phyloP scores from a whole-genome alignment of 2,113 vertebrate species.

The Casuarius casuarius region DNA sequence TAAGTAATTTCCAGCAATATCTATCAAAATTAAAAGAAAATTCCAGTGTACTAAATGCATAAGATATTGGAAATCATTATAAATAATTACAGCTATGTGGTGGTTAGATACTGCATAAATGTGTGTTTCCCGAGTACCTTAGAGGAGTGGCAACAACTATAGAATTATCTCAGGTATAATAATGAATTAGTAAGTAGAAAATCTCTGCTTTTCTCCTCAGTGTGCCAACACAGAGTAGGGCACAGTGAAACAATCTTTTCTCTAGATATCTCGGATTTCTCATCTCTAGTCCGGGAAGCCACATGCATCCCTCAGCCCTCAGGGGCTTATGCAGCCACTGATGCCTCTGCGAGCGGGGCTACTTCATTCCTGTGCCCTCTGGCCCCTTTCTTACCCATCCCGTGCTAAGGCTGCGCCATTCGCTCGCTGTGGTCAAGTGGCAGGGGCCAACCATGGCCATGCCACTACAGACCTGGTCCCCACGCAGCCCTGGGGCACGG shows the following conservation, averaged over 20 bases:
- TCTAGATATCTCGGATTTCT: not conserved
- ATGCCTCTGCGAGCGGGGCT: not conserved
- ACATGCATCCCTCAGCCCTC: not conserved
- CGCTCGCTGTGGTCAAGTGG: no score
- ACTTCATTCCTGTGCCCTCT: not conserved
- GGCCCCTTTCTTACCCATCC: no score
- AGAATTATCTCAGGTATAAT: not conserved
- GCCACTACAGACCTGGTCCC: no score
- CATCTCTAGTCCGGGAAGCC: not conserved
- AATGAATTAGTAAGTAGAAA: not conserved
- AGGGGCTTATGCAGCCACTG: not conserved
- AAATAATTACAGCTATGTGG: not conserved
- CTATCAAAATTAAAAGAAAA: constrained; percentile 45
- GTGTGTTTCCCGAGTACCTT: not conserved
- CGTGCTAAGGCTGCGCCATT: no score
- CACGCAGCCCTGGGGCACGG: no score
- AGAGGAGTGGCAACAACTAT: not conserved
- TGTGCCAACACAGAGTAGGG: not conserved
- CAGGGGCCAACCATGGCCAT: no score
- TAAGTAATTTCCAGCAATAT: constrained; percentile 46
- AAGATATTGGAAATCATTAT: not conserved
- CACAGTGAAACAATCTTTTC: fast-evolving
- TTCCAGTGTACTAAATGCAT: not conserved
- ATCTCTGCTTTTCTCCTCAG: not conserved
- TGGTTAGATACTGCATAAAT: not conserved